A percentile compares a stretch with the other conserved stretches of the same genome.
Conservation (phyloP, 1,140 invertebrate genomes). For the Gyrodactylus salaris region DNA sequence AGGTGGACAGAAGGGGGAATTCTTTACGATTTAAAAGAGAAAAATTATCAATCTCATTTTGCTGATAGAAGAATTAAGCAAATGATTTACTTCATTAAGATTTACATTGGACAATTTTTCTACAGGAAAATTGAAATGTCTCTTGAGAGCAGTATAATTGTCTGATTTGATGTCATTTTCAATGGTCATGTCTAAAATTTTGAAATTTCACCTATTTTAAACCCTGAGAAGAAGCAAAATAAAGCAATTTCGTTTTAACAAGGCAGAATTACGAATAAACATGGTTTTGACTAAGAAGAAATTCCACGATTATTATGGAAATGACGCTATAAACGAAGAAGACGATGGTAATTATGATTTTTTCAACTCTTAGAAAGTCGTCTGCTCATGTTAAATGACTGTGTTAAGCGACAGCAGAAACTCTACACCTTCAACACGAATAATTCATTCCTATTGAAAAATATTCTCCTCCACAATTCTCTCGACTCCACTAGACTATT, state of each 20-base stretch:
- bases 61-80: not conserved
- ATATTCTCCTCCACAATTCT: not conserved
- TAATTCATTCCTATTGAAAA: not conserved
- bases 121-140: not conserved
- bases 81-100: not conserved
- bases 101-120: not conserved
- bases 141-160: not conserved
- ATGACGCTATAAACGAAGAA: not conserved
- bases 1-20: not conserved
- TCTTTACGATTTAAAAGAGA: not conserved
- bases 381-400: not conserved
- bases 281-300: not conserved
- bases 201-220: not conserved
- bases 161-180: not conserved
- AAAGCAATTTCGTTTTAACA: not conserved
- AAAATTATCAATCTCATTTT: not conserved
- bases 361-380: not conserved
- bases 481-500: not conserved
- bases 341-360: not conserved
- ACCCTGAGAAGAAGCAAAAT: not conserved
- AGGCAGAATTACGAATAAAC: not conserved
- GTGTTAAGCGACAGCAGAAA: not conserved
- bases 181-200: not conserved
- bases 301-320: not conserved
- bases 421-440: not conserved